These are phyloP conservation scores for Torymus texanus DNA, from an alignment of 2,888 invertebrate species.

Conservation along the genomic window DNA sequence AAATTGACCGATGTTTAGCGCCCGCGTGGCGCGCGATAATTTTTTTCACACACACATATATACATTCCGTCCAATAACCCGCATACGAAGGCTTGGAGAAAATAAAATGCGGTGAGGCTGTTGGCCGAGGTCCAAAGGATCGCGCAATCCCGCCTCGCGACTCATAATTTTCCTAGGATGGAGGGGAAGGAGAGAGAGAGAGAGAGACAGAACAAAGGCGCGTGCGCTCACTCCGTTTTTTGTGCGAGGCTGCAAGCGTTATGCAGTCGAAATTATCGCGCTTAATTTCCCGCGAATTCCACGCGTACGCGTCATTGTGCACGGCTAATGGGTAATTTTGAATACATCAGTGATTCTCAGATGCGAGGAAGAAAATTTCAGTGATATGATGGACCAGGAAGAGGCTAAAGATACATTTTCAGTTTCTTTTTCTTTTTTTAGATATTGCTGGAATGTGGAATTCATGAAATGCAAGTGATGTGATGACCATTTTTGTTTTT, in stretches of 20 bases:
- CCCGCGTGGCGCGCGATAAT: constrained; percentile 4
- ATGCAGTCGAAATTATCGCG: constrained; percentile 40
- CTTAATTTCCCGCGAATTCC: constrained; percentile 22
- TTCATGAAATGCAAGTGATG: too few species aligned
- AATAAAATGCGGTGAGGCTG: constrained; percentile 51
- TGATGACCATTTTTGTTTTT: too few species aligned
- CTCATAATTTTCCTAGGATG: constrained; percentile 51
- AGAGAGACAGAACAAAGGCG: neutral
- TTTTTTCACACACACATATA: neutral
- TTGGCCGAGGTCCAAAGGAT: constrained; percentile 48
- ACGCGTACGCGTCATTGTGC: neutral
- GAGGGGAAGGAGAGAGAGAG: neutral
- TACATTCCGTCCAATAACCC: constrained; percentile 33
- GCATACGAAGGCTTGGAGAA: neutral
- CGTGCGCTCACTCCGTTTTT: constrained; percentile 34
- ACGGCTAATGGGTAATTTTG: too few species aligned
- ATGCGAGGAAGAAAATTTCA: too few species aligned
- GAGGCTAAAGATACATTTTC: too few species aligned
- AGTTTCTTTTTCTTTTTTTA: too few species aligned
- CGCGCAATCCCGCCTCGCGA: constrained; percentile 41
- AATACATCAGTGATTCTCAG: too few species aligned
- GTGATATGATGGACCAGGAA: too few species aligned
- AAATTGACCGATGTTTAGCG: constrained; percentile 38
- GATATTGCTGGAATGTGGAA: too few species aligned
- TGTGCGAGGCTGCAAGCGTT: constrained; percentile 1